Base-by-base conservation (phyloP, 2,888 invertebrate species). In the Drepanosiphum platanoidis region DNA sequence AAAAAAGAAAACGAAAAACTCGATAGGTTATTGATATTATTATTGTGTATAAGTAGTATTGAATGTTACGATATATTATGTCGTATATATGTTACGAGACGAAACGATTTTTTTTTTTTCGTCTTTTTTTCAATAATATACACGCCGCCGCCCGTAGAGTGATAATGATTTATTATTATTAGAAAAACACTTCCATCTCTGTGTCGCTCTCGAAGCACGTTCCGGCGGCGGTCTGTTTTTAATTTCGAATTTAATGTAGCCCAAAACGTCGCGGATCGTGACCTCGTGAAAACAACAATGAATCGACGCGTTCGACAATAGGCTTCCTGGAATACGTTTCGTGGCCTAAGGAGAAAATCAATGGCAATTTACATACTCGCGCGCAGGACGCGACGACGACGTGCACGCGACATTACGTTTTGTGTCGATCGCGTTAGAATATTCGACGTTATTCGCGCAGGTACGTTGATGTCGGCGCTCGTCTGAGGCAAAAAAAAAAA, bases 351-450 rank as follows among this genome's bases (percentile, higher is more conserved):
- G 61, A 18, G 61, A 77, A 77, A 58, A 39, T 22, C 2, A 64
- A 78, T n/a, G 46, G 34, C 22, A 39, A 42, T 78, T 22, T 64
- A 64, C n/a, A 32, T 66, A 64, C 52, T 32, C 32, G 75, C n/a
- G 9, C 34, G n/a, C 30, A n/a, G 18, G 3, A 32, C 58, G 8
- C n/a, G 27, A 18, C 22, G 58, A 22, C 22, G 4, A 52, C 13
- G 52, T 18, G 22, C 22, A 4, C 39, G 39, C 5, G 9, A 7
- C 9, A 7, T 39, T 7, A 39, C 39, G 39, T 9, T 39, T 9
- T 9, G 39, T 7, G 9, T 39, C n/a, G n/a, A n/a, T n/a, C n/a
- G n/a, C n/a, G n/a, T n/a, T n/a, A n/a, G n/a, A n/a, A n/a, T n/a
- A n/a, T n/a, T n/a, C n/a, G n/a, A 36, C 15, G 8, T 11, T 77